Evolutionary conservation across 2,113 vertebrate genomes (phyloP).

Genomic region (Microcebus ravelobensis): DNA sequence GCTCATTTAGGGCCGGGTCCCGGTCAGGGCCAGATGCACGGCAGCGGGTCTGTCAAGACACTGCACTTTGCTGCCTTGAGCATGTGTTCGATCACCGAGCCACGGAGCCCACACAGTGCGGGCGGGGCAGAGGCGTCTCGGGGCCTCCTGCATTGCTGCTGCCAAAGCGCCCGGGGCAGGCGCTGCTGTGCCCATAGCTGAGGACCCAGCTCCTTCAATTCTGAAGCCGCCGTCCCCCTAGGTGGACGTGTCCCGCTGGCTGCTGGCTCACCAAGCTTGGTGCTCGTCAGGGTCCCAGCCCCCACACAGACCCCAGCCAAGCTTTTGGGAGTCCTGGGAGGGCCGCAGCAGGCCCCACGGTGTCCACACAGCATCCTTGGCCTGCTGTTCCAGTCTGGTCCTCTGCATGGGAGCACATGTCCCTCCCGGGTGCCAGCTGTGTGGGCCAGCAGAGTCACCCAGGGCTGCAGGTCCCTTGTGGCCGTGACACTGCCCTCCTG

Average conservation of each 20-base stretch:
- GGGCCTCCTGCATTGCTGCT: not conserved
- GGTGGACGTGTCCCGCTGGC: not conserved
- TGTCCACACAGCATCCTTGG: conserved; percentile 53
- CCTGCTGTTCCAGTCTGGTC: conserved; percentile 90
- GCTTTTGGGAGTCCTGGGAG: not conserved
- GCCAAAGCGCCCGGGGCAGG: not conserved
- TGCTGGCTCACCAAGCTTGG: not conserved
- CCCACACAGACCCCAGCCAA: not conserved
- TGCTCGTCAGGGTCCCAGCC: not conserved
- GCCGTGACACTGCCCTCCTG: too few relatives aligned
- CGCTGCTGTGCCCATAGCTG: fast-evolving
- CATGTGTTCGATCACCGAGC: not conserved
- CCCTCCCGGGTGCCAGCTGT: conserved; percentile 83
- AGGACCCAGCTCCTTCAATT: not conserved
- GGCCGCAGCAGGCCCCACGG: too few relatives aligned
- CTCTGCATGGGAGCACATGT: conserved; percentile 87
- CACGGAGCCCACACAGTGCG: not conserved
- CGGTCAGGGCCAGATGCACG: not conserved
- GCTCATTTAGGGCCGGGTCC: not conserved
- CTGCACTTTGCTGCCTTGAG: not conserved
- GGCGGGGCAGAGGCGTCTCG: not conserved
- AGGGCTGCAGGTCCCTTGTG: too few relatives aligned
- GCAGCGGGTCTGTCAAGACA: too few relatives aligned
- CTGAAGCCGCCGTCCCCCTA: not conserved
- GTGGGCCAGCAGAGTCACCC: too few relatives aligned